Evolutionary conservation across 2,113 vertebrate species (phyloP), one percentile per base, ranked within the genome.

Genomic region (Buteo buteo): DNA sequence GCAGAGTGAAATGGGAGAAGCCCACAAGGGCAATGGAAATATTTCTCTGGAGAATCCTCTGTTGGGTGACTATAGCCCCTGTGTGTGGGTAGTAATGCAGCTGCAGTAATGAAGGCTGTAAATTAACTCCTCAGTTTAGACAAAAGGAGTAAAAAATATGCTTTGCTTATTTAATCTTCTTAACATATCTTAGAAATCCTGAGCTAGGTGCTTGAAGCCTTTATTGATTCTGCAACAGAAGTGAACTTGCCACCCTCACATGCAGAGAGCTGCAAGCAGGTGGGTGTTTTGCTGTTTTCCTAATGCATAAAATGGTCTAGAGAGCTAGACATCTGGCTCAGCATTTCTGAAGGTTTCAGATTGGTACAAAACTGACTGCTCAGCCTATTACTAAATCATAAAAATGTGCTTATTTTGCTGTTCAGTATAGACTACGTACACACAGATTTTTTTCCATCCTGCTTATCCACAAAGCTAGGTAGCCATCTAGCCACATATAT

Each of bases 261-360:
- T 25, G 44, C 50, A 89, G 73, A 82, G 44, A 91, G 28, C 81
- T 87, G 69, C 69, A 61, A 91, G 65, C 44, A 93, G 70, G 89
- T 90, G 58, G 42, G 32, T 78, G 62, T 49, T 94, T 89, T 89
- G 44, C 47, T 91, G 34, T 69, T 95, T 87, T 80, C 49, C 32
- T 65, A 86, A 82, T n/a, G 28, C 28, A 85, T 89, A 86, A 91
- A 95, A 93, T 21, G 58, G 83, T 91, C 93, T 89, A 91, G 88
- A 94, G 87, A 93, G 73, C 62, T 47, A 94, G 88, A 93, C 42
- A 82, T 21, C 78, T 82, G 79, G 83, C 65, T 95, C 95, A 96
- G 93, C 94, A 77, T 73, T 93, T 94, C 83, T 72, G 52, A 87
- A 81, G 77, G 69, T 84, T 95, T 96, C 47, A 36, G 18, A 61